A percentile compares a stretch with the other conserved stretches of the same genome.
Conservation (phyloP, 1,140 invertebrate species). For the Drosophila teissieri region DNA sequence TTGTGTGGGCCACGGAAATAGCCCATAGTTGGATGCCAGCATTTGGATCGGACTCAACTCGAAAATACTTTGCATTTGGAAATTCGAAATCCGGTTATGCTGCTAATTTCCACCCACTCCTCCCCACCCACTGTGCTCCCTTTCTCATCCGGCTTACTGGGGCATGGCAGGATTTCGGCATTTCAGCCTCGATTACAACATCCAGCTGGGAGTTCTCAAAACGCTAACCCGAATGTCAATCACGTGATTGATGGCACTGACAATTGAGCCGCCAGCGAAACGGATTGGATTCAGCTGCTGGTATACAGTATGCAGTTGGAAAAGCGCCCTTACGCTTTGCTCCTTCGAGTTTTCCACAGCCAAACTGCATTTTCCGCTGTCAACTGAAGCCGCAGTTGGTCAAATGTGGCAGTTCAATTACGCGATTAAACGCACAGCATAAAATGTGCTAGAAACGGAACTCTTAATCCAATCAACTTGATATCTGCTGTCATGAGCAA, state of each 20-base stretch:
- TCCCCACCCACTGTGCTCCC: neutral
- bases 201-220: slow-evolving; percentile 38
- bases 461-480: neutral
- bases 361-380: slow-evolving; percentile 63
- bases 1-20: slow-evolving; percentile 57
- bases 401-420: slow-evolving; percentile 67
- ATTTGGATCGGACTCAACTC: slow-evolving; percentile 14
- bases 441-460: neutral
- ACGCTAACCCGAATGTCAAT: slow-evolving; percentile 64
- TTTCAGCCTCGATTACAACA: slow-evolving; percentile 59
- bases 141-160: slow-evolving; percentile 19
- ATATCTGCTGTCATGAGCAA: neutral
- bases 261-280: slow-evolving; percentile 60
- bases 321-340: neutral
- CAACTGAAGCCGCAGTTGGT: slow-evolving; percentile 58
- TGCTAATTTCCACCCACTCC: slow-evolving; percentile 57
- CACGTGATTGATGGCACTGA: slow-evolving; percentile 73
- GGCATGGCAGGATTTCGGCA: neutral
- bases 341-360: slow-evolving; percentile 18
- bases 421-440: slow-evolving; percentile 2
- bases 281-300: slow-evolving; percentile 24
- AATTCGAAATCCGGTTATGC: slow-evolving; percentile 74
- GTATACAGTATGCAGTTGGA: slow-evolving; percentile 16
- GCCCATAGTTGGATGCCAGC: slow-evolving; percentile 17
- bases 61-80: slow-evolving; percentile 74